phyloP scores from a whole-genome alignment of 2,888 invertebrate genomes.

The Lepidochitona cinerea region DNA sequence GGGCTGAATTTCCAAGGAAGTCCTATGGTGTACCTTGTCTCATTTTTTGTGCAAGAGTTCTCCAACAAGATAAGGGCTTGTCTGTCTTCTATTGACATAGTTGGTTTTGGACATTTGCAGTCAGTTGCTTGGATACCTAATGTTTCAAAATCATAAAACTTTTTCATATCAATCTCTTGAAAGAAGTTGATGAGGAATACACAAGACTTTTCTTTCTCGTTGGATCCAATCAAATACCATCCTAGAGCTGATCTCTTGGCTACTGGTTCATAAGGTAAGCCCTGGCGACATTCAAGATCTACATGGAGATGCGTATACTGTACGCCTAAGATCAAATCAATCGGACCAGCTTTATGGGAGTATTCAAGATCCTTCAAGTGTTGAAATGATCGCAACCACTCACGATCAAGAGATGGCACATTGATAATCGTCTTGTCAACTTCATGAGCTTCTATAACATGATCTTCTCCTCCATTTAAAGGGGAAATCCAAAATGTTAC shows the following conservation, averaged over 20 bases:
- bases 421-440: neutral
- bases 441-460: neutral
- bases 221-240: no score
- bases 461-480: neutral
- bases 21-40: no score
- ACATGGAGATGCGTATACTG: conserved; percentile 20
- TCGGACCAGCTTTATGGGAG: conserved; percentile 12
- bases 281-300: conserved; percentile 6
- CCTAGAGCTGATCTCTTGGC: conserved; percentile 15
- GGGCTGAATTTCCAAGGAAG: no score
- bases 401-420: conserved; percentile 11
- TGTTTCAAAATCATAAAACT: no score
- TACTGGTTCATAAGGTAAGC: conserved; percentile 12
- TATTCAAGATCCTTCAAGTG: neutral
- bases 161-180: no score
- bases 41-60: no score
- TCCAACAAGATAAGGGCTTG: no score
- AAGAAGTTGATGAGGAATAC: no score
- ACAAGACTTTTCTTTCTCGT: no score
- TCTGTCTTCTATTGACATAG: no score
- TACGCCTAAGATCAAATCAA: conserved; percentile 16
- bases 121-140: no score
- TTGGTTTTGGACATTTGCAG: no score
- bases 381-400: neutral
- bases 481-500: conserved; percentile 1